phyloP scores from a whole-genome alignment of 2,888 invertebrate species.

The Hypomecis atomaria region DNA sequence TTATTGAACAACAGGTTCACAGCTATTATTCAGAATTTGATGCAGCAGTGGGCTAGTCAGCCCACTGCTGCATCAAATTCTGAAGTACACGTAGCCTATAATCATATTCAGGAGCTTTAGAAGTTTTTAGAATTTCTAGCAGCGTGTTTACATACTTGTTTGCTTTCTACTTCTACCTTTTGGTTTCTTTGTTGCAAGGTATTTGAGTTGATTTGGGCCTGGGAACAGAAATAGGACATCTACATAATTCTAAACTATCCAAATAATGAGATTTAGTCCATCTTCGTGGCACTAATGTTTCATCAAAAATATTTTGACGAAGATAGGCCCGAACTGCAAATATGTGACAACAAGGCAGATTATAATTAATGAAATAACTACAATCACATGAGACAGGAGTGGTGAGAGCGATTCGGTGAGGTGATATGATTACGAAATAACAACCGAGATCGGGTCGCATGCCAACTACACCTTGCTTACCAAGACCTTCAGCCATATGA shows the following conservation, averaged over 20 bases:
- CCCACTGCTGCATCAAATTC: background rate
- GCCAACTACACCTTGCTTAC: conserved; percentile 3
- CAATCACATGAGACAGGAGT: conserved; percentile 8
- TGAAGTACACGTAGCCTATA: conserved; percentile 1
- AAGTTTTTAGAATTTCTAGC: conserved; percentile 4
- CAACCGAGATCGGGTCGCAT: conserved; percentile 10
- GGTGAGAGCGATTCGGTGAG: conserved; percentile 7
- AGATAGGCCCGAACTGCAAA: conserved; percentile 7
- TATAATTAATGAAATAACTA: conserved; percentile 13
- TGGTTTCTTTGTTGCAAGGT: background rate
- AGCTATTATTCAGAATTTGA: too few relatives aligned
- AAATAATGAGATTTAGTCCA: conserved; percentile 9
- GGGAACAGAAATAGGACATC: background rate
- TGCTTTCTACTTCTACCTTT: background rate
- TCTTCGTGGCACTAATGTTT: conserved; percentile 4
- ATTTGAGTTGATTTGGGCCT: background rate
- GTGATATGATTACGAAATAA: conserved; percentile 1
- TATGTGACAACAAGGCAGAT: conserved; percentile 11
- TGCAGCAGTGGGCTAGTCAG: too few relatives aligned
- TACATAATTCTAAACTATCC: conserved; percentile 4
- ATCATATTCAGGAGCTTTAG: background rate
- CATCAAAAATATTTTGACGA: conserved; percentile 3
- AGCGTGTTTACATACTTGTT: conserved; percentile 7
- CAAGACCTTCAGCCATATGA: conserved; percentile 12
- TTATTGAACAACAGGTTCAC: background rate